Base-by-base conservation (phyloP, 2,113 vertebrate genomes). In the Saguinus imperator region DNA sequence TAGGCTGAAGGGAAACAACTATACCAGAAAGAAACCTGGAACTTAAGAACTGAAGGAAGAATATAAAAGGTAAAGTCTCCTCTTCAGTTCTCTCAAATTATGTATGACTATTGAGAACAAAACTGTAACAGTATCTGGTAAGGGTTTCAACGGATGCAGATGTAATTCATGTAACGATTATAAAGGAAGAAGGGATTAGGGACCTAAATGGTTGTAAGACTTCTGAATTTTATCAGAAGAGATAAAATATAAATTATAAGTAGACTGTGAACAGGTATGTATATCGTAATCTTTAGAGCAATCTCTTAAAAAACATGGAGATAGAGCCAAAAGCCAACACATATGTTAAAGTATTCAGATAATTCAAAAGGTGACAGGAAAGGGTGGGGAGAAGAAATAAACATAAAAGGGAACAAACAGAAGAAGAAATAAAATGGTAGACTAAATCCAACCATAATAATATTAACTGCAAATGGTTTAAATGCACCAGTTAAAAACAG, bases 71-170 rank as follows among this genome's bases (percentile, higher is more conserved):
- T 80, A 48, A 32, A 12, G 8, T 79, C 37, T 84, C 50, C 66
- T 77, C 61, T 55, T 64, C 72, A 61, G 64, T 85, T 89, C 85
- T 85, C 92, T 80, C 72, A 85, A 89, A 73, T 73, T 73, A 80
- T 12, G 1, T 57, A 2, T 55, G 64, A 57, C 52, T 64, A 64
- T 17, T 48, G 40, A 81, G 40, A 85, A 57, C 79, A 93, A 72
- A 80, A 45, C 16, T 18, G 0, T 91, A 89, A 37, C 18, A 50
- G 58, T 79, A 35, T 40, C 55, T 75, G 57, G 32, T 57, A 25
- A 32, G 77, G 48, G 75, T 76, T 95, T 83, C 57, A 68, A 13
- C 35, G 57, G 29, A 88, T 37, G 32, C n/a, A 45, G 18, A 88
- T 37, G n/a, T 52, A 58, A 85, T 45, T 72, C 55, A 57, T 57